Percentiles rank a stretch among this genome's conserved stretches.
Evolutionary conservation across 2,113 vertebrate genomes (phyloP).

Genomic region (Grammomys dolichurus): DNA sequence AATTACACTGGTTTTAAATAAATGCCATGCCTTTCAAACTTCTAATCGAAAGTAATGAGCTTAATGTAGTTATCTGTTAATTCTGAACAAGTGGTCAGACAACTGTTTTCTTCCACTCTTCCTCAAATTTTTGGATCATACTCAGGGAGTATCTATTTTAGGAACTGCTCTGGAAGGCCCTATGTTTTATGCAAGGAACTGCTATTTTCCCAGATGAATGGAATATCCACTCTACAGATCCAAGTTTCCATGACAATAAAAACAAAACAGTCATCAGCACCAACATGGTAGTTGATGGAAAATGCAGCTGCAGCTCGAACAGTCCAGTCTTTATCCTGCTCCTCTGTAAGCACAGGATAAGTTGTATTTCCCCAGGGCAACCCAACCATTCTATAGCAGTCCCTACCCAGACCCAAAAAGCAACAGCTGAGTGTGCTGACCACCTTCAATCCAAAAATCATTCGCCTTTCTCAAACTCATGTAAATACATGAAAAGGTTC

Average conservation of each 20-base stretch:
- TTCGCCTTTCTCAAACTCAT: slow-evolving; percentile 5
- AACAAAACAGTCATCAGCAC: slow-evolving; percentile 89
- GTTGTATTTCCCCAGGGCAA: slow-evolving; percentile 84
- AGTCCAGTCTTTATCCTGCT: slow-evolving; percentile 83
- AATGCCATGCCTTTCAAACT: slow-evolving; percentile 53
- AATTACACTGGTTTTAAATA: slow-evolving; percentile 36
- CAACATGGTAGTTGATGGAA: slow-evolving; percentile 87
- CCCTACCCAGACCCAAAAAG: slow-evolving; percentile 74
- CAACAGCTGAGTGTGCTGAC: slow-evolving; percentile 73
- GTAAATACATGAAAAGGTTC: slow-evolving; percentile 30
- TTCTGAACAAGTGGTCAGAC: slow-evolving; percentile 62
- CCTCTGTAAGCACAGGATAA: slow-evolving; percentile 79
- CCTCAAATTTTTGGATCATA: slow-evolving; percentile 81
- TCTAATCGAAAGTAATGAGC: slow-evolving; percentile 60
- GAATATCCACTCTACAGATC: slow-evolving; percentile 89
- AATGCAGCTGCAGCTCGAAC: slow-evolving; percentile 89
- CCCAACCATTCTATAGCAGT: slow-evolving; percentile 82
- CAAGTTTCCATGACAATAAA: slow-evolving; percentile 92
- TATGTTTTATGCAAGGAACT: slow-evolving; percentile 87
- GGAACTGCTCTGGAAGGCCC: slow-evolving; percentile 85
- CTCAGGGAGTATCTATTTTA: slow-evolving; percentile 87
- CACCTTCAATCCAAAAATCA: slow-evolving; percentile 56
- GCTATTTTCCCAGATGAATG: slow-evolving; percentile 89
- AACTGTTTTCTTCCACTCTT: slow-evolving; percentile 78
- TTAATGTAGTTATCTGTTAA: slow-evolving; percentile 65